These are phyloP conservation scores for Diadromus collaris DNA, from an alignment of 2,888 invertebrate genomes.

Conservation along the genomic window DNA sequence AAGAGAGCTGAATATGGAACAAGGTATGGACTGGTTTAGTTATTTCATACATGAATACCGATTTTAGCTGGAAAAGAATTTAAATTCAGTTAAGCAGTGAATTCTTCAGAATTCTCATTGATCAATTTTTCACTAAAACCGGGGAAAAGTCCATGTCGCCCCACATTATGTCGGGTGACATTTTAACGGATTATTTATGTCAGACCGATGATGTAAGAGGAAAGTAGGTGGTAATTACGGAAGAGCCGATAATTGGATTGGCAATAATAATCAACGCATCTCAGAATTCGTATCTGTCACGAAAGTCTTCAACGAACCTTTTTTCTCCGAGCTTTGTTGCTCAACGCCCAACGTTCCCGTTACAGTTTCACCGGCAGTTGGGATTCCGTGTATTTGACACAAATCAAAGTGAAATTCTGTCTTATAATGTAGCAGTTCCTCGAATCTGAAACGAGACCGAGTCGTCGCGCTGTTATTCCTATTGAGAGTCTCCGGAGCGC, in stretches of 20 bases:
- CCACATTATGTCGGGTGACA: background rate
- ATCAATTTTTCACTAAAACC: no score
- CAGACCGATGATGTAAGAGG: no score
- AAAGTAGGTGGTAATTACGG: background rate
- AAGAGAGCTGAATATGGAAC: background rate
- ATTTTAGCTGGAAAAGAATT: background rate
- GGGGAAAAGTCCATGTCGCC: no score
- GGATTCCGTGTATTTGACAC: background rate
- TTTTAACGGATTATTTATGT: background rate
- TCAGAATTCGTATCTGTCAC: background rate
- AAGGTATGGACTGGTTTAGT: background rate
- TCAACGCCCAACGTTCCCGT: background rate
- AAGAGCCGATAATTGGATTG: background rate
- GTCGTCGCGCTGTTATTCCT: background rate
- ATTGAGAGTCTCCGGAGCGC: background rate
- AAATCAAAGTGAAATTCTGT: background rate
- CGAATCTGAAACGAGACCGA: background rate
- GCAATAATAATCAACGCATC: background rate
- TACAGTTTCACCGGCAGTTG: background rate
- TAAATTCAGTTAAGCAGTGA: no score
- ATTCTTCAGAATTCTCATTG: no score
- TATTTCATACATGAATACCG: background rate
- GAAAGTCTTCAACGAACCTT: background rate
- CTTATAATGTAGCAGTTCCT: background rate
- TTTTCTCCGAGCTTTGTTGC: background rate